Evolutionary conservation across 2,797 vertebrate genomes (phyloP).

Genomic region (Glyptemys insculpta): DNA sequence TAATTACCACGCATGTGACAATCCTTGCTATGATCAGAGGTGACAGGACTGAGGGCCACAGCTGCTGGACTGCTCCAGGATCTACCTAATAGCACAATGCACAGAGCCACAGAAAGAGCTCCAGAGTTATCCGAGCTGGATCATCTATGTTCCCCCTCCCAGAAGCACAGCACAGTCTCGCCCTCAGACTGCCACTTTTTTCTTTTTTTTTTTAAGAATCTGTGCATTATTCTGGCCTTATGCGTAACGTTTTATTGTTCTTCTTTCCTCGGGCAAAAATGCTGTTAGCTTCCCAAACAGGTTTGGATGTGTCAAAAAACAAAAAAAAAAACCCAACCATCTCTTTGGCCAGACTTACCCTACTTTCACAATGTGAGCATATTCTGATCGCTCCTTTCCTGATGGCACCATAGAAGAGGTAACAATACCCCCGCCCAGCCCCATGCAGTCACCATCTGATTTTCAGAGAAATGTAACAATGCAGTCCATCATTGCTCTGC

Average conservation of each 20-base stretch:
- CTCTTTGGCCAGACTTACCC: slow-evolving; percentile 57
- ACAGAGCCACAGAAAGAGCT: fast-evolving
- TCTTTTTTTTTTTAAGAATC: neutral
- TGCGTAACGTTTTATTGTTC: slow-evolving; percentile 23
- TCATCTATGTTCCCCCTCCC: fast-evolving
- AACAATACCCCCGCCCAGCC: neutral
- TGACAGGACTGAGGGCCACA: neutral
- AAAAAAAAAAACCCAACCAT: neutral
- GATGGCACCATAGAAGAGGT: slow-evolving; percentile 61
- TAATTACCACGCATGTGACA: fast-evolving
- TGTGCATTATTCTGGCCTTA: neutral
- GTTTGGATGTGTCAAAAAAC: slow-evolving; percentile 61
- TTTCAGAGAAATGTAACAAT: neutral
- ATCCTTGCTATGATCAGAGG: neutral
- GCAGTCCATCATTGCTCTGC: neutral
- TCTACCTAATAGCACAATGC: neutral
- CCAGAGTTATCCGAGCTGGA: neutral
- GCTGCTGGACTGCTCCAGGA: fast-evolving
- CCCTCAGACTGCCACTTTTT: neutral
- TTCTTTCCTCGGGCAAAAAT: slow-evolving; percentile 38
- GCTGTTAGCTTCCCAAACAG: slow-evolving; percentile 53
- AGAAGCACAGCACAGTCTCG: neutral
- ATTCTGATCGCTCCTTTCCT: slow-evolving; percentile 33
- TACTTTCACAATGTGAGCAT: slow-evolving; percentile 19
- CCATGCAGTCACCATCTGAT: neutral